Base-by-base conservation (phyloP, 2,113 vertebrate genomes). In the Myotis davidii region DNA sequence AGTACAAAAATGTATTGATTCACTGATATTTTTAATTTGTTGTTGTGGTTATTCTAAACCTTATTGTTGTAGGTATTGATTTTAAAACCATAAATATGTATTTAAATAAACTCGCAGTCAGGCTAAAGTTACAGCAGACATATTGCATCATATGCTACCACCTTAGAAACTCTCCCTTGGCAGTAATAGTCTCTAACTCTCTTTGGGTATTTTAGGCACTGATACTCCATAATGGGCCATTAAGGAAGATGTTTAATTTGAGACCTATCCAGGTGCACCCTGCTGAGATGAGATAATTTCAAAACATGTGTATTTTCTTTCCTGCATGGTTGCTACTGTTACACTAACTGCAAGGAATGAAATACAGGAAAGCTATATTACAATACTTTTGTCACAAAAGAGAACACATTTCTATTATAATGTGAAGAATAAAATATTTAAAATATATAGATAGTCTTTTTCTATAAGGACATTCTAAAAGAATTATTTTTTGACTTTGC, bases 161-260 rank as follows among this genome's bases (percentile, higher is more conserved):
- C 48, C 87, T 96, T 1, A 85, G 37, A 70, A 84, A 91, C 52
- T 59, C 3, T 97, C 70, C 76, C 87, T 74, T 78, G 67, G 0
- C 67, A 85, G 90, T 72, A 73, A 70, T 42, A 8, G 72, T 42
- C 77, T 85, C 96, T 77, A 69, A 0, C 79, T 98, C 91, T 94
- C 69, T 29, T 3, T 90, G 52, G 45, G 45, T 85, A 32, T 96
- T 90, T 97, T 90, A 96, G 85, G 59, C 73, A 50, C 12, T 72
- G 32, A 94, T 96, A 48, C 39, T 95, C 0, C 78, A 32, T 94
- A 95, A 97, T 54, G 65, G 25, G 29, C 64, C 37, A 82, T 93
- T 96, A 95, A 87, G 50, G 92, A 97, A 93, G 3, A 11, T 92
- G 48, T 97, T 97, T 96, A 95, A 97, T 97, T 97, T 97, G 91